Evolutionary conservation across 53 echinoderm and acorn worm species (phyloP).

Genomic region (Echinarachnius parma): DNA sequence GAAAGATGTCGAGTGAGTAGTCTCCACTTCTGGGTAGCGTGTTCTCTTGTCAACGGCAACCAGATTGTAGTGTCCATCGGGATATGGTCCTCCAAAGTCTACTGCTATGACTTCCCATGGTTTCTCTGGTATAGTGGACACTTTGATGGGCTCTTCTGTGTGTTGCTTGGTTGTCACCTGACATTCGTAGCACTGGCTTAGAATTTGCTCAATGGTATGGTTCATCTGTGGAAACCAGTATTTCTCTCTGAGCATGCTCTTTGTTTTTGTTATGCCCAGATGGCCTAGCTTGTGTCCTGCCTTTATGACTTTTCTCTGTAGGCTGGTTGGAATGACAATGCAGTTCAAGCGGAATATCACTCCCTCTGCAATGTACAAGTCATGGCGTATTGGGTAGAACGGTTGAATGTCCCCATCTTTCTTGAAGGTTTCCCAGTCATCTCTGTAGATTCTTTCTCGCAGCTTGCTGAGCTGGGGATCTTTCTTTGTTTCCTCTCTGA

Average conservation of each 20-base stretch:
- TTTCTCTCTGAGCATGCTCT: constrained; percentile 23
- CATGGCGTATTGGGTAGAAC: constrained; percentile 40
- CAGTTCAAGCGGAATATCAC: constrained; percentile 35
- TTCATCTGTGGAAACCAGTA: constrained; percentile 34
- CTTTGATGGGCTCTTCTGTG: constrained; percentile 24
- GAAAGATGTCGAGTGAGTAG: constrained; percentile 49
- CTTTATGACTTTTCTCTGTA: constrained; percentile 40
- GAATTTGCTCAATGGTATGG: neutral
- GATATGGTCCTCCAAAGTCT: constrained; percentile 42
- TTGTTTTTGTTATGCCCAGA: constrained; percentile 22
- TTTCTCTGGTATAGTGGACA: constrained; percentile 19
- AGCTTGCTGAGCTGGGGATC: constrained; percentile 41
- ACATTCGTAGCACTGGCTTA: constrained; percentile 38
- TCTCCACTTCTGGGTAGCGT: constrained; percentile 51
- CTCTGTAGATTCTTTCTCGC: constrained; percentile 10
- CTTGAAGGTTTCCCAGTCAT: constrained; percentile 44
- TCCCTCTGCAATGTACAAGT: constrained; percentile 31
- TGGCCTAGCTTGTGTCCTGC: constrained; percentile 18
- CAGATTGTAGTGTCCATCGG: constrained; percentile 26
- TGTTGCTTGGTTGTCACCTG: constrained; percentile 26
- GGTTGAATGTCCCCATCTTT: constrained; percentile 41
- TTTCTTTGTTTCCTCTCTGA: constrained; percentile 28
- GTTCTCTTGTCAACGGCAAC: constrained; percentile 30
- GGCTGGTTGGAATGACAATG: constrained; percentile 30
- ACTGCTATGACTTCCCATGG: constrained; percentile 29